Conservation (phyloP, 1,140 invertebrate species). For the Drosophila oshimai region DNA sequence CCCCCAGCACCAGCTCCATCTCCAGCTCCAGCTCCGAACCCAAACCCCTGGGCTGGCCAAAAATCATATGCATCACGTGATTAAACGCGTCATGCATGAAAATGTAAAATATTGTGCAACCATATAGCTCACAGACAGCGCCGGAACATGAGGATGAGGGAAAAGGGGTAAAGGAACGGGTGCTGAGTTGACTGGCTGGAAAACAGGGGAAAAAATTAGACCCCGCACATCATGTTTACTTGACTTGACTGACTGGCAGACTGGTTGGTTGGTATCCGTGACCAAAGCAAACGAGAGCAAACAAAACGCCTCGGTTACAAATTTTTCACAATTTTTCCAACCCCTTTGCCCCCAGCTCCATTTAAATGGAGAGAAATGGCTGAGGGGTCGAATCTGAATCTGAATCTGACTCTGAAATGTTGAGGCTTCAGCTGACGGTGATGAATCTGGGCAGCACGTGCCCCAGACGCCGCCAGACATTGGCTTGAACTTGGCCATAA, state of each 20-base stretch:
- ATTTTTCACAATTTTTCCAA: constrained; percentile 70
- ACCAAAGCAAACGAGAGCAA: constrained; percentile 52
- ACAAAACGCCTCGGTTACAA: constrained; percentile 73
- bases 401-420: constrained; percentile 17
- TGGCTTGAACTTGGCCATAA: constrained; percentile 57
- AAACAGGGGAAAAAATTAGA: constrained; percentile 63
- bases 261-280: constrained; percentile 54
- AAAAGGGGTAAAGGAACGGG: not conserved
- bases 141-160: not conserved
- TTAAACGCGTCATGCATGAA: constrained; percentile 82
- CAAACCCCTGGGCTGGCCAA: constrained; percentile 50
- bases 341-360: not conserved
- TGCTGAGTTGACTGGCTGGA: not conserved
- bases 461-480: constrained; percentile 48
- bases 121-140: constrained; percentile 39
- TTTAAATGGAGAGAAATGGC: constrained; percentile 76
- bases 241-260: constrained; percentile 72
- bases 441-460: constrained; percentile 76
- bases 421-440: constrained; percentile 59
- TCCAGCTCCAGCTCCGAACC: not conserved
- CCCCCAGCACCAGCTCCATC: not conserved
- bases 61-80: constrained; percentile 82
- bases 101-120: constrained; percentile 76
- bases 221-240: constrained; percentile 74
- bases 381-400: constrained; percentile 45